Percentiles rank a stretch among this genome's conserved stretches.
Conservation (phyloP, 2,113 vertebrate genomes). For the Aegotheles bennettii region DNA sequence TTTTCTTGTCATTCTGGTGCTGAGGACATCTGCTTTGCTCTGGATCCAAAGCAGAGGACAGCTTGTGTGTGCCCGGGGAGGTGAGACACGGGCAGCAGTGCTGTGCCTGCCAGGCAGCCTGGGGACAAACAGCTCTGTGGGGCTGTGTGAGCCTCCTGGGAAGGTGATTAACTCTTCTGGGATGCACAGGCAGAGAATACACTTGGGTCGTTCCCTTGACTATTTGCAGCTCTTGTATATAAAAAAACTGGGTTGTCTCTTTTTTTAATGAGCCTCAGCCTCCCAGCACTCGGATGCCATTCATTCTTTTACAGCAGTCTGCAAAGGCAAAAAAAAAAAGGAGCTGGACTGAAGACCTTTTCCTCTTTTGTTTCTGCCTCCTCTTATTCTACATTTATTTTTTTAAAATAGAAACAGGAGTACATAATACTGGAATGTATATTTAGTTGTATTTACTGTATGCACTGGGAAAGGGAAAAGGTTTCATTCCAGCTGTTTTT, state of each 20-base stretch:
- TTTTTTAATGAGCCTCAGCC: neutral
- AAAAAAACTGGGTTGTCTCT: neutral
- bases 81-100: neutral
- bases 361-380: neutral
- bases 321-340: neutral
- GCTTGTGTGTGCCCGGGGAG: neutral
- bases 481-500: neutral
- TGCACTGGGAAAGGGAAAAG: neutral
- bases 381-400: neutral
- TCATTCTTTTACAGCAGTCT: slow-evolving; percentile 14
- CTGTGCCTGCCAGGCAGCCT: neutral
- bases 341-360: neutral
- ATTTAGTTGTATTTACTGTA: neutral
- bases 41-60: neutral
- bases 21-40: neutral
- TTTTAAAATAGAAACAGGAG: neutral
- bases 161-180: neutral
- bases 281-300: neutral
- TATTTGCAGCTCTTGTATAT: neutral
- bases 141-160: neutral
- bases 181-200: neutral
- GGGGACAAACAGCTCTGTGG: fast-evolving
- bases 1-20: neutral
- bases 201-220: neutral
- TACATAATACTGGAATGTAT: neutral